Evolutionary conservation across 2,113 vertebrate genomes (phyloP).

Genomic region (Triplophysa siluroides): DNA sequence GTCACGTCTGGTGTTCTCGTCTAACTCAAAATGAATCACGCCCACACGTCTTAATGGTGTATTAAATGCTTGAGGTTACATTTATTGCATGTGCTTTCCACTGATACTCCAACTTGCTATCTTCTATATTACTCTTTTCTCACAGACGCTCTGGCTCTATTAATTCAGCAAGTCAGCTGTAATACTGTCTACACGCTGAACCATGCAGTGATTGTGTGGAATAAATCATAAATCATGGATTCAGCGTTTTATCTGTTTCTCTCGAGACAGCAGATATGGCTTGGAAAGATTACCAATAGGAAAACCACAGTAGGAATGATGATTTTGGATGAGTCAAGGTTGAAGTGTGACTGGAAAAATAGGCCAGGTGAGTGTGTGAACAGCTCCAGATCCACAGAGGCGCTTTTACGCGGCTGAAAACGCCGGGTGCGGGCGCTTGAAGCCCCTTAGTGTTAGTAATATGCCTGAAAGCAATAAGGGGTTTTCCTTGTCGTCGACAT

Average conservation of each 20-base stretch:
- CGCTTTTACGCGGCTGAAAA: too few relatives aligned
- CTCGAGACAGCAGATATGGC: conserved; percentile 15
- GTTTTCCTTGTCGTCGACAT: neutral
- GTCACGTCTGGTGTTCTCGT: neutral
- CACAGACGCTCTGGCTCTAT: neutral
- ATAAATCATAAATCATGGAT: conserved; percentile 17
- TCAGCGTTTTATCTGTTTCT: conserved; percentile 9
- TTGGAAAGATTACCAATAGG: conserved; percentile 26
- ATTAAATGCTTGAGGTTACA: neutral
- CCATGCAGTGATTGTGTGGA: conserved; percentile 4
- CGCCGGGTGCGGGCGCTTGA: too few relatives aligned
- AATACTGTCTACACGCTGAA: conserved; percentile 17
- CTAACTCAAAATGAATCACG: neutral
- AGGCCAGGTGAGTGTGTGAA: neutral
- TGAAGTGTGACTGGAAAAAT: conserved; percentile 17
- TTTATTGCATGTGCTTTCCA: neutral
- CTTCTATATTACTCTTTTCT: conserved; percentile 5
- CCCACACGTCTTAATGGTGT: neutral
- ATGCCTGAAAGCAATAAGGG: neutral
- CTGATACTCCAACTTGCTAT: neutral
- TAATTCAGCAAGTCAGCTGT: conserved; percentile 32
- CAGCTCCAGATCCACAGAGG: too few relatives aligned
- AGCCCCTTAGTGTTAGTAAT: neutral
- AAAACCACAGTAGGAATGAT: conserved; percentile 6
- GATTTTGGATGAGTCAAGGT: neutral